phyloP scores from a whole-genome alignment of 1,140 invertebrate species.

The Euura saliciscinereae region DNA sequence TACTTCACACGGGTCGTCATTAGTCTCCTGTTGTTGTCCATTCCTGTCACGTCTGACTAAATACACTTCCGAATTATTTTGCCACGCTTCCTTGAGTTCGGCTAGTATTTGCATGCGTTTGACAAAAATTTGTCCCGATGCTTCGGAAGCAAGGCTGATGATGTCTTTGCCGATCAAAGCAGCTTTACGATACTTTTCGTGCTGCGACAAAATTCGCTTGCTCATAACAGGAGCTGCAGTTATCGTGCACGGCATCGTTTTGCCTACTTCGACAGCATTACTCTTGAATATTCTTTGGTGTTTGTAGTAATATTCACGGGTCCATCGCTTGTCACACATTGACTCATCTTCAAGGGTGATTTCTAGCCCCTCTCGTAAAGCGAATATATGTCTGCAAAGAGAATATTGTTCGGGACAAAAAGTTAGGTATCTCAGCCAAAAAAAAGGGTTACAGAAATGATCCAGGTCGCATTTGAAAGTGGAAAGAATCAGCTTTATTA shows the following conservation, averaged over 20 bases:
- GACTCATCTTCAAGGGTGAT: conserved; percentile 2
- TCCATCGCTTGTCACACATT: conserved; percentile 20
- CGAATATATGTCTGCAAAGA: conserved; percentile 23
- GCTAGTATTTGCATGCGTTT: not conserved
- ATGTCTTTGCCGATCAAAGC: conserved; percentile 3
- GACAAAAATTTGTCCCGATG: not conserved
- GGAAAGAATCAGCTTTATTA: too few relatives aligned
- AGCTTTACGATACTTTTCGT: conserved; percentile 12
- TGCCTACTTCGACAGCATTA: not conserved
- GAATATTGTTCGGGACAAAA: not conserved
- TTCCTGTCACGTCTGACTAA: not conserved
- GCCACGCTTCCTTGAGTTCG: not conserved
- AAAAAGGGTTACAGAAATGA: too few relatives aligned
- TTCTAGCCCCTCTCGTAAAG: not conserved
- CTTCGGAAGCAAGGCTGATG: conserved; percentile 5
- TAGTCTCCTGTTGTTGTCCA: too few relatives aligned
- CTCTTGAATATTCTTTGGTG: conserved; percentile 15
- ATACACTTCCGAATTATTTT: not conserved
- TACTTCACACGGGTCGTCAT: too few relatives aligned
- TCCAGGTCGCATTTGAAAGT: too few relatives aligned
- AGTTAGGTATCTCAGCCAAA: too few relatives aligned
- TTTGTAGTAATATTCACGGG: conserved; percentile 11
- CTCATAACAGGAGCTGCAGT: not conserved
- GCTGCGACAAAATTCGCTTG: not conserved
- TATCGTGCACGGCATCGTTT: not conserved